phyloP scores from a whole-genome alignment of 2,888 invertebrate genomes.

The Phengaris arion region DNA sequence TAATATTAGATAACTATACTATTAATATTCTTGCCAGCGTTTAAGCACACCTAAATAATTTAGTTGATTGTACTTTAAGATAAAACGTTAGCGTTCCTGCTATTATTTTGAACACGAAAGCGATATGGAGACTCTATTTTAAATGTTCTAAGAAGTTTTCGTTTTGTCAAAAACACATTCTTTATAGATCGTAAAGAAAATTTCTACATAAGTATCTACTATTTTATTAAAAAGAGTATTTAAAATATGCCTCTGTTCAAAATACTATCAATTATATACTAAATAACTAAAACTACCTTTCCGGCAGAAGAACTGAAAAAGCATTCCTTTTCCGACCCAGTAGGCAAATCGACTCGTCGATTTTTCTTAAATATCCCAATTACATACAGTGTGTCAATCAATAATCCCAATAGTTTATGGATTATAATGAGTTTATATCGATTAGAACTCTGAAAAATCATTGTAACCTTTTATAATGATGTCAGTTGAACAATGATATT shows the following conservation, averaged over 20 bases:
- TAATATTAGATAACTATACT: conserved; percentile 3
- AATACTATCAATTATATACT: too few relatives aligned
- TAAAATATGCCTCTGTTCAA: too few relatives aligned
- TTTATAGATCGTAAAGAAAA: not conserved
- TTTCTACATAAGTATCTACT: not conserved
- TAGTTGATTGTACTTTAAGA: not conserved
- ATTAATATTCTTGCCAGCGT: not conserved
- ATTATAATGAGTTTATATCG: not conserved
- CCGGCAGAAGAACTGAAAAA: too few relatives aligned
- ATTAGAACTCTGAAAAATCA: not conserved
- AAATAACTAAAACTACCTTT: too few relatives aligned
- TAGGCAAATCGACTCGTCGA: too few relatives aligned
- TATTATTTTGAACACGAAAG: not conserved
- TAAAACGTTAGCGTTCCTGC: conserved; percentile 4
- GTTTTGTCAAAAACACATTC: not conserved
- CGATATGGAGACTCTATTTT: not conserved
- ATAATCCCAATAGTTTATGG: not conserved
- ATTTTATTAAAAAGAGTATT: too few relatives aligned
- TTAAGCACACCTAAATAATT: not conserved
- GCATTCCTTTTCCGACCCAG: too few relatives aligned
- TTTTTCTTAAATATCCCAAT: too few relatives aligned
- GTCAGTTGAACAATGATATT: not conserved
- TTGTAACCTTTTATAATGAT: not conserved
- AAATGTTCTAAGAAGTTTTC: not conserved
- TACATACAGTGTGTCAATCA: too few relatives aligned